These are phyloP conservation scores for Yponomeuta malinellus DNA, from an alignment of 2,888 invertebrate species.

Conservation along the genomic window DNA sequence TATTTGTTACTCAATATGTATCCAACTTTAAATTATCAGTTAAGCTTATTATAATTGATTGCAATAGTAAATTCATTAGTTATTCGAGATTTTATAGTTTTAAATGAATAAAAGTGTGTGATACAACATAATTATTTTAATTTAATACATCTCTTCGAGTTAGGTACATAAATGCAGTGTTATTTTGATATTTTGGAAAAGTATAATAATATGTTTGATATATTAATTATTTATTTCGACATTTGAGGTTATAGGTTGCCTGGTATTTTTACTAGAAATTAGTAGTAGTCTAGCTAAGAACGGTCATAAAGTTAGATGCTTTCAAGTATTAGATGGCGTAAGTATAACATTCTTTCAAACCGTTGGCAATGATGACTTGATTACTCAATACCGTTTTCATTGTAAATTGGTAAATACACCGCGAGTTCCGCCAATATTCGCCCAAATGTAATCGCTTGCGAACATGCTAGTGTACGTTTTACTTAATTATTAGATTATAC, in stretches of 20 bases:
- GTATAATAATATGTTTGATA: slow-evolving; percentile 46
- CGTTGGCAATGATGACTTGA: slow-evolving; percentile 13
- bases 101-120: slow-evolving; percentile 69
- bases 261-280: slow-evolving; percentile 53
- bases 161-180: slow-evolving; percentile 31
- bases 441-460: slow-evolving; percentile 34
- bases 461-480: slow-evolving; percentile 40
- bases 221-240: slow-evolving; percentile 59
- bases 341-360: slow-evolving; percentile 31
- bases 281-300: slow-evolving; percentile 50
- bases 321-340: slow-evolving; percentile 44
- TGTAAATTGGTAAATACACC: slow-evolving; percentile 54
- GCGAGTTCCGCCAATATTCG: slow-evolving; percentile 27
- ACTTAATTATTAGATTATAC: slow-evolving; percentile 31
- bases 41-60: not conserved
- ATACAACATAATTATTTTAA: slow-evolving; percentile 54
- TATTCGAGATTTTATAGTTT: slow-evolving; percentile 37
- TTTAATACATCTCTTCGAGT: slow-evolving; percentile 49
- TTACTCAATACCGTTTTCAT: slow-evolving; percentile 40
- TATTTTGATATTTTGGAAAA: slow-evolving; percentile 30
- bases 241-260: slow-evolving; percentile 56
- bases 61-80: slow-evolving; percentile 3
- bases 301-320: slow-evolving; percentile 56
- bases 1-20: slow-evolving; percentile 39
- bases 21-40: slow-evolving; percentile 1